phyloP scores from a whole-genome alignment of 2,113 vertebrate species.

The Tinamus guttatus region DNA sequence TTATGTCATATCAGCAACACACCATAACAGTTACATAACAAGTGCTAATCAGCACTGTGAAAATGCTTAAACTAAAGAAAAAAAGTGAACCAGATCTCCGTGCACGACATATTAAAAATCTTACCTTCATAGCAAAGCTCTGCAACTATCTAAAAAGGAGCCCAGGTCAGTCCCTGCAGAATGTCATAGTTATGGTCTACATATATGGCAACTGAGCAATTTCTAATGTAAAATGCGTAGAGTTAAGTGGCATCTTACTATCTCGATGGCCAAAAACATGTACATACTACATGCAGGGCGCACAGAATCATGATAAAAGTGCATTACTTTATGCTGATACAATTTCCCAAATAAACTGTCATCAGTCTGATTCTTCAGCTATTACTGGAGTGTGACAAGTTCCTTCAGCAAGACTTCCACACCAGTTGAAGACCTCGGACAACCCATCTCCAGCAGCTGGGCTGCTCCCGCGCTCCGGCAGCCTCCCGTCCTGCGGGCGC shows the following conservation, averaged over 20 bases:
- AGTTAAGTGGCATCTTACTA: not conserved
- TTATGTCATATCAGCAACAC: not conserved
- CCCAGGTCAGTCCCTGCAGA: not conserved
- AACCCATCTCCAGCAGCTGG: not conserved
- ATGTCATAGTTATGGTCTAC: not conserved
- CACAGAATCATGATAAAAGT: not conserved
- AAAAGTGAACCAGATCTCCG: not conserved
- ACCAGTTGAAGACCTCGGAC: not conserved
- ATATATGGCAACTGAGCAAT: not conserved
- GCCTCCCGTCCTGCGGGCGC: not conserved
- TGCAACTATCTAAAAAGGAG: not conserved
- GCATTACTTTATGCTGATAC: conserved; percentile 1
- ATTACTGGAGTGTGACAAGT: not conserved
- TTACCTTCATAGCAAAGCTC: not conserved
- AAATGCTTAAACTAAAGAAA: not conserved
- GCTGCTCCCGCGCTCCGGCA: no score
- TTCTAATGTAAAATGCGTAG: not conserved
- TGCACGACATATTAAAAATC: not conserved
- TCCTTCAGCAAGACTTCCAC: not conserved
- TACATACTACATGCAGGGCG: not conserved
- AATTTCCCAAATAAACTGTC: conserved; percentile 38
- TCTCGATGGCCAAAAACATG: not conserved
- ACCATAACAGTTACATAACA: no score
- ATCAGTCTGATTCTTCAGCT: not conserved
- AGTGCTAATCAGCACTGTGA: not conserved